Base-by-base conservation (phyloP, 2,797 vertebrate genomes). In the Tinamus major region DNA sequence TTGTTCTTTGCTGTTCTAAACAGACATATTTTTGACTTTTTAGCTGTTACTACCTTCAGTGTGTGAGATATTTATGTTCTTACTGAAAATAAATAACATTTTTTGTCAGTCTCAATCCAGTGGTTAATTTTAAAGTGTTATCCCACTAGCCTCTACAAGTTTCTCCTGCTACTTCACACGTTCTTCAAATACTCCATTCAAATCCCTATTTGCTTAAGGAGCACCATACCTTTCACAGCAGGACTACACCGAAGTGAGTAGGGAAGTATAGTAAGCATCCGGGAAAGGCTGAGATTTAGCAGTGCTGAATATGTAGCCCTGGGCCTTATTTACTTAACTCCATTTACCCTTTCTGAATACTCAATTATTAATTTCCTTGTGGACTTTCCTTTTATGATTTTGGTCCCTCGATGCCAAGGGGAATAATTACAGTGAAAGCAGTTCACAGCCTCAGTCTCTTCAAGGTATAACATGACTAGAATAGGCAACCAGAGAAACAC, bases 301-400 rank as follows among this genome's bases (percentile, higher is more conserved):
- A 78, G 37, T 13, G n/a, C 51, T 85, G 83, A 85, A 92, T 89
- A 33, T n/a, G 64, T 92, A 79, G 90, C 88, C 88, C 78, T 93
- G 80, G 86, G 83, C 90, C 78, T 94, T 94, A 90, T 95, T 95
- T 94, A 90, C 71, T 95, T 90, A 93, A 92, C 75, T 92, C 71
- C 68, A 79, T 94, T 94, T 95, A 93, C 80, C 80, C 56, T 82
- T 92, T 55, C 90, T 89, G 78, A 93, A 94, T 82, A 58, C 70
- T 96, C 67, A 94, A 92, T 96, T 96, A 91, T 95, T 93, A 94
- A 95, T 96, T 90, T 94, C 78, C 90, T 92, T 70, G 76, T 82
- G 86, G 86, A 91, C 80, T 93, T 93, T 85, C 33, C 72, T 90
- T 86, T 88, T 79, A 92, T 46, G 71, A 85, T 93, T 93, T 88